A percentile compares a stretch with the other conserved stretches of the same genome.
phyloP scores from a whole-genome alignment of 2,113 vertebrate species.

The Romanogobio albipinnatus region DNA sequence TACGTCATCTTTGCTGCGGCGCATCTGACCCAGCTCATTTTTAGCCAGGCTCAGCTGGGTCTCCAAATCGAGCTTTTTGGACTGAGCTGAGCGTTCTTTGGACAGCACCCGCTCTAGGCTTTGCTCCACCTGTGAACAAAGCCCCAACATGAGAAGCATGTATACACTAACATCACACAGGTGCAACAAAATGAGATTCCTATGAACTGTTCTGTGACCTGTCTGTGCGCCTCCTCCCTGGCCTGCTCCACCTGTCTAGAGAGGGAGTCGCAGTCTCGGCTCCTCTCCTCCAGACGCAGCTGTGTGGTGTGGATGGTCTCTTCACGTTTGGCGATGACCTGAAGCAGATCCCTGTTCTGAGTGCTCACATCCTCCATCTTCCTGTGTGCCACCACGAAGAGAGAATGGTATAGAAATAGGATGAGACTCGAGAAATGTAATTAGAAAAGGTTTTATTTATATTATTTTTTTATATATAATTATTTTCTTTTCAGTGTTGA shows the following conservation, averaged over 20 bases:
- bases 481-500: background rate
- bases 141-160: background rate
- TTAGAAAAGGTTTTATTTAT: background rate
- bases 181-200: background rate
- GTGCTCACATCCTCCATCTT: slow-evolving; percentile 79
- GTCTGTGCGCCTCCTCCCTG: slow-evolving; percentile 83
- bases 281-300: slow-evolving; percentile 87
- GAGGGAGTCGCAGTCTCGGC: slow-evolving; percentile 79
- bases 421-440: background rate
- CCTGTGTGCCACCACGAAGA: slow-evolving; percentile 68
- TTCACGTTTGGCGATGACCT: slow-evolving; percentile 82
- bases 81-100: slow-evolving; percentile 84
- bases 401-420: background rate
- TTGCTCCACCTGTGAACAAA: slow-evolving; percentile 79
- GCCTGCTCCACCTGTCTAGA: slow-evolving; percentile 83
- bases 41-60: slow-evolving; percentile 86
- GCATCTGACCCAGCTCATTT: slow-evolving; percentile 81
- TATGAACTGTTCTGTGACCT: slow-evolving; percentile 69
- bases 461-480: too few relatives aligned
- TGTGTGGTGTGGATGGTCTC: slow-evolving; percentile 77
- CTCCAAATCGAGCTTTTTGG: slow-evolving; percentile 87
- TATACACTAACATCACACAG: background rate
- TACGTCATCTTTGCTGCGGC: slow-evolving; percentile 85
- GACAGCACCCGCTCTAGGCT: slow-evolving; percentile 79
- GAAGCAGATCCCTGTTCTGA: slow-evolving; percentile 84